Base-by-base conservation (phyloP, 1,140 invertebrate genomes). In the Belonocnema kinseyi region DNA sequence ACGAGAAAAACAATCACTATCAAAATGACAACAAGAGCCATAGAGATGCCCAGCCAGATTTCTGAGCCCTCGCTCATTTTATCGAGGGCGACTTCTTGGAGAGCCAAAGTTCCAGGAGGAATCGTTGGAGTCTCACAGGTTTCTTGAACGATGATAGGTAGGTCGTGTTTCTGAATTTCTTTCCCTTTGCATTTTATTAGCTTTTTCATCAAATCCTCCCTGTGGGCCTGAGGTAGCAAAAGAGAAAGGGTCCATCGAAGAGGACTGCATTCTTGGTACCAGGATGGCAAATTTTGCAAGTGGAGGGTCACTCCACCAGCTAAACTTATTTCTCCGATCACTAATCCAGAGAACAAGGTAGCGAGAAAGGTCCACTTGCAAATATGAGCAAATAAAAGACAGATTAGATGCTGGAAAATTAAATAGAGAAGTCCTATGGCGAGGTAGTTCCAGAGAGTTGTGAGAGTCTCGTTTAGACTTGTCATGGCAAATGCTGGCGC, bases 401-500 rank as follows among this genome's bases (percentile, higher is more conserved):
- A 93, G 11, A 97, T 89, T 79, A 95, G 94, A 79, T 96, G 94
- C 74, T 96, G 92, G 53, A 94, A 91, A 81, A 94, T 94, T 12
- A 97, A 89, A 87, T 97, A 97, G 10, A 97, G 89, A 50, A 97
- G 86, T 93, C 96, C 97, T 83, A 86, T 82, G 3, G 81, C 80
- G 3, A 90, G 79, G 46, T 91, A 87, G 76, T 89, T 84, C 89
- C 90, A 91, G 0, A 91, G 40, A 0, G 88, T 89, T 4, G 85
- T 89, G 3, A 91, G 79, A 72, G 61, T 40, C 0, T 88, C 90
- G 17, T 92, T 90, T 0, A 98, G 91, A 0, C 97, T 96, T 12
- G 95, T 95, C 97, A 98, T 98, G 19, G 96, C 96, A 86, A 97
- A 98, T 14, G 96, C 96, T 17, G 97, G 97, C 40, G 97, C 94